Percentiles rank a stretch among this genome's conserved stretches.
Conservation (phyloP, 2,888 invertebrate species). For the Ormyrus thymus region DNA sequence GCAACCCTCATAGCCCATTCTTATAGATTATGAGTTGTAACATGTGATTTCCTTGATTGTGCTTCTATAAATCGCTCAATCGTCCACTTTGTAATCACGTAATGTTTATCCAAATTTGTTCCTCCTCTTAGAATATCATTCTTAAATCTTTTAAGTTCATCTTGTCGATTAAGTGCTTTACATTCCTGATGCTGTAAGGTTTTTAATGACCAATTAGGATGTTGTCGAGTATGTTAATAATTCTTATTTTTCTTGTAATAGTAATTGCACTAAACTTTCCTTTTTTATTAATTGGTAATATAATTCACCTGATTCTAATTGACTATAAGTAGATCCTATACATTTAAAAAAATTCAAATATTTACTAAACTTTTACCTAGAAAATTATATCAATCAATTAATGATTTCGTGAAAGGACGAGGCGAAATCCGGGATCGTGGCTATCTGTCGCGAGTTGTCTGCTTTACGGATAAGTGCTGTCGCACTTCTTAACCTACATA, state of each 20-base stretch:
- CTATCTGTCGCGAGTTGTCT: no score
- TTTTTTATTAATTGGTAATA: background rate
- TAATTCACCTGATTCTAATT: background rate
- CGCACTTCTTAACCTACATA: no score
- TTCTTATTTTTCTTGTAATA: conserved; percentile 50
- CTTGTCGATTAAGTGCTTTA: conserved; percentile 42
- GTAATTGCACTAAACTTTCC: background rate
- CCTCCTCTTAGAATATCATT: conserved; percentile 56
- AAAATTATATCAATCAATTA: no score
- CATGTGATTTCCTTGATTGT: conserved; percentile 50
- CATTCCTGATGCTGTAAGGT: conserved; percentile 50
- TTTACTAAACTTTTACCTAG: background rate
- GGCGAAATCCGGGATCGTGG: no score
- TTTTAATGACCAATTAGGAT: conserved; percentile 56
- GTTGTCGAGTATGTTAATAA: conserved; percentile 41
- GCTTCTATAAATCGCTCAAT: conserved; percentile 57
- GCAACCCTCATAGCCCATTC: conserved; percentile 55
- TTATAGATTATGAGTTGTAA: conserved; percentile 57
- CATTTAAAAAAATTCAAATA: background rate
- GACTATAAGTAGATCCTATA: background rate
- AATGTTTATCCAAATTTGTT: conserved; percentile 56
- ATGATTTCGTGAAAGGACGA: no score
- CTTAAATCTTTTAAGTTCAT: conserved; percentile 41
- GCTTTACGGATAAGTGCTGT: no score
- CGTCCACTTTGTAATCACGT: conserved; percentile 53